Base-by-base conservation (phyloP, 1,140 invertebrate genomes). In the Triops longicaudatus region DNA sequence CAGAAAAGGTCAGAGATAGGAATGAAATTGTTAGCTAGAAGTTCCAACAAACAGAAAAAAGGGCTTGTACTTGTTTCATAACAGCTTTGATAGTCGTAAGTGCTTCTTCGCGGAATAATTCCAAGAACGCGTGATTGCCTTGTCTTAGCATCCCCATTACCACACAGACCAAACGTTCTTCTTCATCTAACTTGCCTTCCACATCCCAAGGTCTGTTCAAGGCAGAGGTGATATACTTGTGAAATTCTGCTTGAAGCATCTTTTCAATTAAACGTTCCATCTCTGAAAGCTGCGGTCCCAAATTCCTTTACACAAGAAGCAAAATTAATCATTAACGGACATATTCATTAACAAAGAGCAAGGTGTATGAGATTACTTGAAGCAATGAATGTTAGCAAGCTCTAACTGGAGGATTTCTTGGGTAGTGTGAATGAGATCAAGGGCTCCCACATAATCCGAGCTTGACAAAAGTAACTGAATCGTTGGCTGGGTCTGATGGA, bases 401-500 rank as follows among this genome's bases (percentile, higher is more conserved):
- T 98, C 95, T 80, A 93, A 91, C 5, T 89, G 87, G 14, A 99
- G 86, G 78, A 99, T 93, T 85, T 98, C 96, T 86, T 98, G 96
- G 1, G 97, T 98, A 1, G 95, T 97, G 77, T 93, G 90, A 80
- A 99, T 99, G 72, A 99, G 88, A 86, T 99, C 98, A 63, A 99
- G 86, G 1, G 98, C 97, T 37, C 95, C 96, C 42, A 98, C 96
- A 88, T 97, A 99, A 85, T 99, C 97, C 79, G 94, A 95, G 9
- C 94, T 96, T 76, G 96, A 96, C 22, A 99, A 86, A 12, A 99
- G 86, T 71, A 96, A 87, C 83, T 99, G 97, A 81, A 99, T 93
- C 82, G 95, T 98, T 3, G 95, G 93, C 84, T 99, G 98, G 73
- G 97, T 98, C 87, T 99, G 96, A 83, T 98, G 91, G 7, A 99